Evolutionary conservation across 2,113 vertebrate genomes (phyloP).

Genomic region (Ciconia maguari): DNA sequence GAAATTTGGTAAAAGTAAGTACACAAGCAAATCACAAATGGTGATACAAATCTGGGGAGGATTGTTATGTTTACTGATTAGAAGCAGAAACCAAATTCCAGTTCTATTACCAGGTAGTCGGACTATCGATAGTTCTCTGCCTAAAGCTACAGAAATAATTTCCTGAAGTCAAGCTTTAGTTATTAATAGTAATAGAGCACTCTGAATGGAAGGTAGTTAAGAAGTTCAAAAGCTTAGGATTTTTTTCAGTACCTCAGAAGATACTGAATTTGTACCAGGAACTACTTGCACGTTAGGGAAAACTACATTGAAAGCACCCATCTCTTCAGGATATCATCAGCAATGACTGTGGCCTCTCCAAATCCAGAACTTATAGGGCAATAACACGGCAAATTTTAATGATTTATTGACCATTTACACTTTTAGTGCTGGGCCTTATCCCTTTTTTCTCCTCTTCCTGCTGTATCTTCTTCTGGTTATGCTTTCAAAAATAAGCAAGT

Average conservation of each 20-base stretch:
- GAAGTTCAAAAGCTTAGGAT: neutral
- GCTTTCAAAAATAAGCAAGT: neutral
- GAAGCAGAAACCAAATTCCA: neutral
- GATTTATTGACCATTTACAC: neutral
- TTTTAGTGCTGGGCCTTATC: neutral
- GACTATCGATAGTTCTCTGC: neutral
- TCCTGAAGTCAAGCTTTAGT: neutral
- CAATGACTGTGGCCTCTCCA: neutral
- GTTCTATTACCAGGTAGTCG: neutral
- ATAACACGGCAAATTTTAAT: neutral
- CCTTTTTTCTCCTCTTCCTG: neutral
- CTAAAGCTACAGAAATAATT: neutral
- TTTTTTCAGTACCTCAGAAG: neutral
- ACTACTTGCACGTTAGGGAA: neutral
- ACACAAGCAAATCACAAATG: neutral
- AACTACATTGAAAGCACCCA: accelerated
- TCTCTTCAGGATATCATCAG: neutral
- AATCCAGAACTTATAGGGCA: neutral
- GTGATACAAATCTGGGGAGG: neutral
- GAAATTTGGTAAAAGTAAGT: neutral
- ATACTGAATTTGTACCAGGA: neutral
- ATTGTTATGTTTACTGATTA: neutral
- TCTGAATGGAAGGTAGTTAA: neutral
- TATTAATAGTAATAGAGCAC: neutral
- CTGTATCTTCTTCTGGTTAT: neutral